A percentile compares a stretch with the other conserved stretches of the same genome.
Conservation (phyloP, 2,113 vertebrate species). For the Pseudopipra pipra region DNA sequence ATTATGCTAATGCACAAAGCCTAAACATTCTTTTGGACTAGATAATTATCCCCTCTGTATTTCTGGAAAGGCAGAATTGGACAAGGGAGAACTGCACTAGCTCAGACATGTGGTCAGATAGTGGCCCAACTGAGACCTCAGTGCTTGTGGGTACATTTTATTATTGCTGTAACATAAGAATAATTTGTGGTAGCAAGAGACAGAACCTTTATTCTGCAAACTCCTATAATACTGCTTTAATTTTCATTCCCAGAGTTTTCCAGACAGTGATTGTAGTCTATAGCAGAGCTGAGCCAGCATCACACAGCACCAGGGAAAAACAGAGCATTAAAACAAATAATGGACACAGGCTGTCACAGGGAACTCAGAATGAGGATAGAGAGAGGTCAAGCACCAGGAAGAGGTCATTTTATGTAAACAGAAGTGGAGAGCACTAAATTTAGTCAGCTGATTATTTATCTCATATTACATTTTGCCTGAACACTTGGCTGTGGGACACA, state of each 20-base stretch:
- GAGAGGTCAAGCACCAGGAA: neutral
- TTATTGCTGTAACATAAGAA: neutral
- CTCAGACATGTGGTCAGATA: neutral
- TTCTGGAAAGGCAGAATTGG: neutral
- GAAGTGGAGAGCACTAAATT: neutral
- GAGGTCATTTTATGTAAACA: slow-evolving; percentile 22
- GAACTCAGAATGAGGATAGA: neutral
- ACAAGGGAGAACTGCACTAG: neutral
- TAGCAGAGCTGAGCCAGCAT: neutral
- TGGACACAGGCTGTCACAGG: neutral
- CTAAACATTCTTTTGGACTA: neutral
- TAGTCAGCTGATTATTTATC: slow-evolving; percentile 31
- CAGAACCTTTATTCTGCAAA: neutral
- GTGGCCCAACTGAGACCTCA: neutral
- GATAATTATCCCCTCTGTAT: neutral
- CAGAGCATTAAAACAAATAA: neutral
- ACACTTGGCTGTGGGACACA: neutral
- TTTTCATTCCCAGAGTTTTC: neutral
- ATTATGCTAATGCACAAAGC: neutral
- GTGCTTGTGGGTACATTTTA: neutral
- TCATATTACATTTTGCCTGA: slow-evolving; percentile 4
- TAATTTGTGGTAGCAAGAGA: neutral
- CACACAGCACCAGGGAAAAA: neutral
- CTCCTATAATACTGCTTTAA: neutral
- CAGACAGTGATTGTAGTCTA: neutral